Base-by-base conservation (phyloP, 2,888 invertebrate species). In the Tuta absoluta region DNA sequence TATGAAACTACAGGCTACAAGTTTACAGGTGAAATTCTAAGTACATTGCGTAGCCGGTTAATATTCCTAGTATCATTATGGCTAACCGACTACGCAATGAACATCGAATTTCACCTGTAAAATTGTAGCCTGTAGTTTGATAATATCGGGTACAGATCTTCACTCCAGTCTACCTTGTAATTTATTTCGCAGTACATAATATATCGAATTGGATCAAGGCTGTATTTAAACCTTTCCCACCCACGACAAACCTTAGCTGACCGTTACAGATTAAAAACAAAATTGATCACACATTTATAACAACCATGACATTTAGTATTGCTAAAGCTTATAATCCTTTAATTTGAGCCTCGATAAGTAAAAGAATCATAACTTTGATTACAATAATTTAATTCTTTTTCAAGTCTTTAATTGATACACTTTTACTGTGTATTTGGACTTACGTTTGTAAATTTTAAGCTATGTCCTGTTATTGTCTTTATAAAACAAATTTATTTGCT, bases 221-320 rank as follows among this genome's bases (percentile, higher is more conserved):
- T n/a, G n/a, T 8, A 7, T 14, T 63, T 62, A 64, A 62, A 51
- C 62, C 11, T 51, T 41, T 45, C 17, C 62, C 53, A 53, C 53
- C 58, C 57, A 59, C 62, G 62, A 64, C 62, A 61, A 61, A 49
- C 48, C 57, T 64, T 62, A 62, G 59, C 41, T 66, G 19, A 61
- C 58, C 58, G n/a, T 28, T 58, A 58, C 8, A n/a, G 33, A 37
- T 37, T 58, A 23, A 65, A 65, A 53, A 58, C 59, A 41, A 63
- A 63, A 62, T 62, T 41, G 37, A 33, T 59, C 53, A 14, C 62
- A 63, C 38, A 45, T 60, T 38, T 62, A n/a, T 3, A 33, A 17
- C 56, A 17, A 33, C 77, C 78, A 10, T 78, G 78, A 78, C 76
- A 77, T 80, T 80, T 78, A 56, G 62, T 75, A 70, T 65, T 72